Base-by-base conservation (phyloP, 2,888 invertebrate genomes). In the Drosophila algonquin region DNA sequence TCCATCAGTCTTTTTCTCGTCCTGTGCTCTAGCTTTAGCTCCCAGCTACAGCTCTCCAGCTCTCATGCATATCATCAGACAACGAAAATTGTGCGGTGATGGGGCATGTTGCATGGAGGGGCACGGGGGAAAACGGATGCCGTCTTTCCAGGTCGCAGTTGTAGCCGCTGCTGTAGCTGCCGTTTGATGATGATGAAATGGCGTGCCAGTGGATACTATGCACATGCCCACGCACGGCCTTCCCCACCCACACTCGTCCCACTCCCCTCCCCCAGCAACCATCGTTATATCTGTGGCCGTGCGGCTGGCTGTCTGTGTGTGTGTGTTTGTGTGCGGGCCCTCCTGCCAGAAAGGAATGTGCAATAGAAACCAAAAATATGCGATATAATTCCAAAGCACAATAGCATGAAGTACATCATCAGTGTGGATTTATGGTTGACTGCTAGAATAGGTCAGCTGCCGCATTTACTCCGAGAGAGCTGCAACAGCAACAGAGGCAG, bases 381-480 rank as follows among this genome's bases (percentile, higher is more conserved):
- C 88, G 88, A 89, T 89, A 89, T 89, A 88, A 89, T 89, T 82
- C 82, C 85, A 77, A 79, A 81, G 88, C 86, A 89, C 88, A 89
- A 89, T 89, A 79, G 81, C 88, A 83, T 81, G 80, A 89, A 89
- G 90, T 88, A 82, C 89, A 89, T 89, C 89, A 89, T 90, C 89
- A 89, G 90, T 81, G 89, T 77, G 84, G 88, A 89, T 89, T 90
- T 89, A 89, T 90, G 89, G 89, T 88, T 89, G 90, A 89, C 83
- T 90, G 89, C 88, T 87, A 77, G 87, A 88, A 90, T 87, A 88
- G 89, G 90, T 89, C 89, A 89, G 87, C 89, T 84, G 78, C 80
- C 85, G 81, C 89, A 87, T 81, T 85, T 87, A 85, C 78, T 80
- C 72, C 65, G 48, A 77, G 46, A 52, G 63, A 52, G 63, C 44